A percentile compares a stretch with the other conserved stretches of the same genome.
Evolutionary conservation across 1,140 invertebrate genomes (phyloP).

Genomic region (Hycleus cichorii): DNA sequence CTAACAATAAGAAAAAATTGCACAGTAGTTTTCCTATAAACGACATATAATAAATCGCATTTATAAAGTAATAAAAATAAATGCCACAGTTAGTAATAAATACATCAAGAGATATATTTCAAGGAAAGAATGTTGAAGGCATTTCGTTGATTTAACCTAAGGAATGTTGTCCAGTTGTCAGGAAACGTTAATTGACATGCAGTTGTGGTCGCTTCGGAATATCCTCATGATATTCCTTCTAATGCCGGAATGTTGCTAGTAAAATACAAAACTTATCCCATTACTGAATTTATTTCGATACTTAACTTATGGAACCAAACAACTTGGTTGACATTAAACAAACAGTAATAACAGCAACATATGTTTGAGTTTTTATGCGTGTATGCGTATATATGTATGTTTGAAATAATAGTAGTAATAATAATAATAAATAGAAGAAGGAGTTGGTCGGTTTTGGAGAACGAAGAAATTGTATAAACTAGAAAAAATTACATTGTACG

Average conservation of each 20-base stretch:
- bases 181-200: conserved; percentile 30
- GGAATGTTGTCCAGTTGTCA: conserved; percentile 24
- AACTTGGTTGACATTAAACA: conserved; percentile 1
- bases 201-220: conserved; percentile 20
- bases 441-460: too few relatives aligned
- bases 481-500: not conserved
- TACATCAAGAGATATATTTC: conserved; percentile 27
- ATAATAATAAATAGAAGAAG: too few relatives aligned
- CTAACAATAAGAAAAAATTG: too few relatives aligned
- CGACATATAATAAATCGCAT: not conserved
- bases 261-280: conserved; percentile 15
- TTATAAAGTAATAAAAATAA: conserved; percentile 7
- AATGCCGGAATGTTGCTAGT: conserved; percentile 12
- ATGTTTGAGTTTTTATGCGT: too few relatives aligned
- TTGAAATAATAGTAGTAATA: too few relatives aligned
- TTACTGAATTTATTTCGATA: conserved; percentile 8
- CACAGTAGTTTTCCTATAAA: too few relatives aligned
- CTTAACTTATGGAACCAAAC: too few relatives aligned
- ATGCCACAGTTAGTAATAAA: conserved; percentile 20
- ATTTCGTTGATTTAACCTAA: conserved; percentile 30
- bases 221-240: conserved; percentile 18
- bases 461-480: too few relatives aligned
- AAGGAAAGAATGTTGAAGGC: conserved; percentile 17
- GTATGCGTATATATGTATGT: too few relatives aligned
- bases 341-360: not conserved